Percentiles rank a stretch among this genome's conserved stretches.
Evolutionary conservation across 2,888 invertebrate genomes (phyloP).

Genomic region (Phyllotreta cruciferae): DNA sequence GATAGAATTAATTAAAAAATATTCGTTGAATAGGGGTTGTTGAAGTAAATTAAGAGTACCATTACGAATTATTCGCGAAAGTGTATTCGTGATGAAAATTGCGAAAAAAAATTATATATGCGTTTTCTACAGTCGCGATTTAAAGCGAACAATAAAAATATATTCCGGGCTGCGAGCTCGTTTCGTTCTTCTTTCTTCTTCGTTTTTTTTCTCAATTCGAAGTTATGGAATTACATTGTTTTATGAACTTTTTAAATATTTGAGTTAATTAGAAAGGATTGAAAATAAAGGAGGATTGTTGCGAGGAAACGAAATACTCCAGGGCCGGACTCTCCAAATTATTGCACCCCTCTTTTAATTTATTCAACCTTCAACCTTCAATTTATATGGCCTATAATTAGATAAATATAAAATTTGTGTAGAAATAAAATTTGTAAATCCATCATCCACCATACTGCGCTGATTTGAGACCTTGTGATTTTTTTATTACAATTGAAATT

Average conservation of each 20-base stretch:
- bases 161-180: constrained; percentile 33
- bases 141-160: constrained; percentile 41
- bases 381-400: too few species aligned
- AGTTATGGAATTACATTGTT: constrained; percentile 40
- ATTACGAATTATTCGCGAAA: constrained; percentile 34
- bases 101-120: constrained; percentile 37
- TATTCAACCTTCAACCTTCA: too few species aligned
- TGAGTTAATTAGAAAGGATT: constrained; percentile 47
- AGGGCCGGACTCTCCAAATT: neutral
- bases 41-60: constrained; percentile 36
- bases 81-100: constrained; percentile 29
- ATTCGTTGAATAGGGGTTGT: constrained; percentile 12
- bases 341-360: too few species aligned
- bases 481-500: too few species aligned
- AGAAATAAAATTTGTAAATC: too few species aligned
- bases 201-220: constrained; percentile 35
- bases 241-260: constrained; percentile 45
- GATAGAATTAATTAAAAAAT: too few species aligned
- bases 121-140: constrained; percentile 37
- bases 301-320: constrained; percentile 32
- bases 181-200: too few species aligned
- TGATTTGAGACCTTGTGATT: too few species aligned
- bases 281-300: constrained; percentile 45
- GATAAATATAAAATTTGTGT: too few species aligned
- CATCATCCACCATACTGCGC: too few species aligned